Percentiles rank a stretch among this genome's conserved stretches.
Conservation (phyloP, 2,113 vertebrate genomes). For the Trochalopteron elliotii region DNA sequence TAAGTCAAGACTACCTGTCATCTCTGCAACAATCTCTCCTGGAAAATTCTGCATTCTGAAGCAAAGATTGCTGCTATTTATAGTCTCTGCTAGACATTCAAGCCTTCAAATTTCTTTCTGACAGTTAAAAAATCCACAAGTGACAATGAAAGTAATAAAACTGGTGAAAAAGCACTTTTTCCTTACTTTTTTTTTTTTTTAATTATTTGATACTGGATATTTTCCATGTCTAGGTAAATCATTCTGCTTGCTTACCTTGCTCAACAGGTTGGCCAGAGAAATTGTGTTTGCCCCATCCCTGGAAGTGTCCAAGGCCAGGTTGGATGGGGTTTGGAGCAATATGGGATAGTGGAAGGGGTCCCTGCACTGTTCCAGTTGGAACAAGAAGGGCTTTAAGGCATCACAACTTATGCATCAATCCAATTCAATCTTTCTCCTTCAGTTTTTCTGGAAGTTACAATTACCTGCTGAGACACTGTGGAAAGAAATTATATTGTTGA, state of each 20-base stretch:
- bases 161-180: neutral
- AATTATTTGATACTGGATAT: neutral
- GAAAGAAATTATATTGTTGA: neutral
- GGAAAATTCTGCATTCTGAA: slow-evolving; percentile 62
- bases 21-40: slow-evolving; percentile 54
- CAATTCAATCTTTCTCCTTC: neutral
- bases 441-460: neutral
- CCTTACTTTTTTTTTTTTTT: neutral
- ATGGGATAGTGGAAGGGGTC: neutral
- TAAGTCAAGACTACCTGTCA: slow-evolving; percentile 70
- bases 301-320: neutral
- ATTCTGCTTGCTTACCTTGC: neutral
- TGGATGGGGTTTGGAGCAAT: neutral
- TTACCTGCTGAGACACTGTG: neutral
- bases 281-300: neutral
- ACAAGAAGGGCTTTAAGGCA: neutral
- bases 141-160: neutral
- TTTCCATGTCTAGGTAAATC: neutral
- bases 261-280: neutral
- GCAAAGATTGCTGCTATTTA: slow-evolving; percentile 80
- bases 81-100: slow-evolving; percentile 81
- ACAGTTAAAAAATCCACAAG: neutral
- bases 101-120: slow-evolving; percentile 77
- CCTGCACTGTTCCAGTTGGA: neutral
- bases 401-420: neutral